Evolutionary conservation across 2,113 vertebrate species (phyloP).

Genomic region (Puntigrus tetrazona): DNA sequence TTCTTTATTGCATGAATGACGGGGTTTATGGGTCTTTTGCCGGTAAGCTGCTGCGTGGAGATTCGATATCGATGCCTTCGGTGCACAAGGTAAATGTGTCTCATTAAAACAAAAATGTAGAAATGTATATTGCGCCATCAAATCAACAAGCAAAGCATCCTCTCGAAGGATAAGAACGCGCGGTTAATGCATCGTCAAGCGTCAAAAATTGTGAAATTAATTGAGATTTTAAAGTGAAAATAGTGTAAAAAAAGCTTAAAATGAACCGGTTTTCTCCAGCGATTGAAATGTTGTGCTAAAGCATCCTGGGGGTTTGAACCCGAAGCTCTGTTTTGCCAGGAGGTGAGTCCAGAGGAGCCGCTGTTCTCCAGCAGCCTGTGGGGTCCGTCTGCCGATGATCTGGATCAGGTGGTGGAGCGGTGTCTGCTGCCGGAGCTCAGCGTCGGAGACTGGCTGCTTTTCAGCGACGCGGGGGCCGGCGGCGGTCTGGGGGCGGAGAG

Average conservation of each 20-base stretch:
- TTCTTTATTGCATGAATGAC: slow-evolving; percentile 92
- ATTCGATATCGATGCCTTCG: slow-evolving; percentile 81
- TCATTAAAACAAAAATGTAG: too few species aligned
- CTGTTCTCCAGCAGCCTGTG: slow-evolving; percentile 94
- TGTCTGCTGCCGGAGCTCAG: slow-evolving; percentile 91
- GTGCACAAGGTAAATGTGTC: slow-evolving; percentile 85
- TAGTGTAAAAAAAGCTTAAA: too few species aligned
- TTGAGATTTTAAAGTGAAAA: too few species aligned
- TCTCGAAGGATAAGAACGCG: too few species aligned
- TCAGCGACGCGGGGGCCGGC: slow-evolving; percentile 86
- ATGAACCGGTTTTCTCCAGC: too few species aligned
- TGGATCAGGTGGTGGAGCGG: slow-evolving; percentile 91
- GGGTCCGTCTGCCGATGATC: slow-evolving; percentile 91
- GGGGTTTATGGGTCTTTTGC: slow-evolving; percentile 95
- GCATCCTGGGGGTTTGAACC: too few species aligned
- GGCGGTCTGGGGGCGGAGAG: slow-evolving; percentile 81
- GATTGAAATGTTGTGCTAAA: too few species aligned
- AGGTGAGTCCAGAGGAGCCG: slow-evolving; percentile 74
- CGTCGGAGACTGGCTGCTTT: slow-evolving; percentile 93
- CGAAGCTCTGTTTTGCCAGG: slow-evolving; percentile 57
- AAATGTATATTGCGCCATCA: too few species aligned
- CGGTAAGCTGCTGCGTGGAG: slow-evolving; percentile 84
- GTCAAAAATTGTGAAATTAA: too few species aligned
- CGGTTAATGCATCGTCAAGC: too few species aligned
- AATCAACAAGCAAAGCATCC: too few species aligned